A percentile compares a stretch with the other conserved stretches of the same genome.
phyloP scores from a whole-genome alignment of 2,797 vertebrate genomes.

The Caiman crocodilus region DNA sequence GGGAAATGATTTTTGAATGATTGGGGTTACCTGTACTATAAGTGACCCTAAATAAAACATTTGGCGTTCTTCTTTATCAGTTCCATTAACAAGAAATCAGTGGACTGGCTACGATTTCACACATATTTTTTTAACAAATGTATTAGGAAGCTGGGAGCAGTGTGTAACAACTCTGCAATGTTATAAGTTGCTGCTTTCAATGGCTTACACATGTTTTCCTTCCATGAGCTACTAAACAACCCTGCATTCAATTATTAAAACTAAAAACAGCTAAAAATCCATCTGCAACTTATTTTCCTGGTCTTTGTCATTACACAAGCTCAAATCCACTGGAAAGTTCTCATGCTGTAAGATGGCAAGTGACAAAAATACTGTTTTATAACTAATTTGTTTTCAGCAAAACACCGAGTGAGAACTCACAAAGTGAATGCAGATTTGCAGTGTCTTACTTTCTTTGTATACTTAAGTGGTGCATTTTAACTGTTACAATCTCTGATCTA shows the following conservation, averaged over 20 bases:
- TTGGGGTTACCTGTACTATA: rapidly evolving
- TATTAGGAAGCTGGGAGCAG: background rate
- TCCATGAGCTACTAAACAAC: background rate
- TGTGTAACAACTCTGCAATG: background rate
- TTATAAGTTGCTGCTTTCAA: background rate
- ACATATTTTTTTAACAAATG: background rate
- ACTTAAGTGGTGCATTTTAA: background rate
- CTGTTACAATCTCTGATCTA: background rate
- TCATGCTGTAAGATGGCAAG: background rate
- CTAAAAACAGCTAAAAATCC: constrained; percentile 1
- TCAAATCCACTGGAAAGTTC: background rate
- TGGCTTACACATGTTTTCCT: background rate
- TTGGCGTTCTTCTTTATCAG: background rate
- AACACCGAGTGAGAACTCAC: background rate
- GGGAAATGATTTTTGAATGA: background rate
- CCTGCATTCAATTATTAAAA: background rate
- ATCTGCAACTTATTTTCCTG: background rate
- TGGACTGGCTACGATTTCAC: background rate
- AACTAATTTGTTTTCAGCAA: background rate
- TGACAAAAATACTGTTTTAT: rapidly evolving
- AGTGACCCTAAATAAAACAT: no score
- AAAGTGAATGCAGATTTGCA: background rate
- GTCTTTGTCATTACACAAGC: background rate
- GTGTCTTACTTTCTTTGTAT: background rate
- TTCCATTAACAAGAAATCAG: background rate